These are phyloP conservation scores for Stenodema calcarata DNA, from an alignment of 2,888 invertebrate species.

Conservation along the genomic window DNA sequence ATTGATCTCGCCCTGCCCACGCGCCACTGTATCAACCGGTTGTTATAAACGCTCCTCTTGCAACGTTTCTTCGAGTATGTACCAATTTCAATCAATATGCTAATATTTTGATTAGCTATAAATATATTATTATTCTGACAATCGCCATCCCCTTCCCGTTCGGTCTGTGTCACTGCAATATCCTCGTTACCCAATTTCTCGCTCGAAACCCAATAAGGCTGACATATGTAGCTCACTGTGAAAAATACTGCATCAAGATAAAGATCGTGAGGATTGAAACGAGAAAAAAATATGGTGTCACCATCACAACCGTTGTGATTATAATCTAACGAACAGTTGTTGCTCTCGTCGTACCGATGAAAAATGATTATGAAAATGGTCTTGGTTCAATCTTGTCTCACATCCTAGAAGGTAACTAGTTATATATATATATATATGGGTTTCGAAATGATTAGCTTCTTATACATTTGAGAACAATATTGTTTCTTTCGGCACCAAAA, in stretches of 20 bases:
- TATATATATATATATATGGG: too few species aligned
- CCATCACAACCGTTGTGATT: neutral
- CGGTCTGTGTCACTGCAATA: constrained; percentile 17
- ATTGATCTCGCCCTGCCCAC: neutral
- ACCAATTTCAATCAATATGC: constrained; percentile 36
- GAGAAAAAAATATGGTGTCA: constrained; percentile 16
- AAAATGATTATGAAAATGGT: neutral
- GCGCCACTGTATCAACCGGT: neutral
- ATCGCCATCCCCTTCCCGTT: neutral
- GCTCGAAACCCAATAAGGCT: neutral
- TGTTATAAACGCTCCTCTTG: neutral
- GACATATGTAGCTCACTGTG: neutral
- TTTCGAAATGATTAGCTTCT: too few species aligned
- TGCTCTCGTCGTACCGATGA: neutral
- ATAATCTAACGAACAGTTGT: neutral
- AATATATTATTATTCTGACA: constrained; percentile 21
- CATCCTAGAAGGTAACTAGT: neutral
- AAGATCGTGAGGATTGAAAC: neutral
- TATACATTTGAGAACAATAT: too few species aligned
- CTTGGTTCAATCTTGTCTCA: neutral
- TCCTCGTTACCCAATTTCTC: constrained; percentile 12
- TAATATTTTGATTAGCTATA: constrained; percentile 27
- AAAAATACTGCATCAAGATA: constrained; percentile 16
- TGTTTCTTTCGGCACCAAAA: too few species aligned
- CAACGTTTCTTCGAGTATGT: neutral